phyloP scores from a whole-genome alignment of 2,797 vertebrate species.

The Poeciliopsis turneri region DNA sequence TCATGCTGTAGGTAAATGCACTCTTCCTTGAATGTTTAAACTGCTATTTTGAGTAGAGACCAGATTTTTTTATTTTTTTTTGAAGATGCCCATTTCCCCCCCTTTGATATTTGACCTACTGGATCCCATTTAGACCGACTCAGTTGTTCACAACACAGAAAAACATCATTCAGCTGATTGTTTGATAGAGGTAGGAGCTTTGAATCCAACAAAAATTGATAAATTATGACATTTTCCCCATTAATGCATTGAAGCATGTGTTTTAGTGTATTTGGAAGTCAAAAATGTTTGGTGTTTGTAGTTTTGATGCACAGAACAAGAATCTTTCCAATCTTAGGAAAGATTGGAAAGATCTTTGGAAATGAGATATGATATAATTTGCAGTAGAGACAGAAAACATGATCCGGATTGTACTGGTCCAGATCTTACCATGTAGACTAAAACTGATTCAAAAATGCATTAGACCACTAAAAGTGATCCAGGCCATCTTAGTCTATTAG shows the following conservation, averaged over 20 bases:
- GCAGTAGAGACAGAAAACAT: no score
- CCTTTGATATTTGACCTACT: neutral
- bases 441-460: constrained; percentile 10
- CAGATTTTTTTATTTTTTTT: neutral
- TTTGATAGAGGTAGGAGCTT: neutral
- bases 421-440: neutral
- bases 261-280: neutral
- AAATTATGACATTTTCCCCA: neutral
- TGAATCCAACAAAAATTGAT: neutral
- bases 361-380: no score
- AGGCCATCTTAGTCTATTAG: constrained; percentile 41
- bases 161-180: neutral
- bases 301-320: neutral
- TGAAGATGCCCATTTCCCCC: neutral
- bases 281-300: neutral
- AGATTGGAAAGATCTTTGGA: no score
- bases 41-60: neutral
- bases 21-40: constrained; percentile 1
- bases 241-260: neutral
- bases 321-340: neutral
- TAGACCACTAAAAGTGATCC: constrained; percentile 14
- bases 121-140: neutral
- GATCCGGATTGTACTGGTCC: neutral
- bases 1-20: neutral
- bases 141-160: neutral